A percentile compares a stretch with the other conserved stretches of the same genome.
phyloP scores from a whole-genome alignment of 2,888 invertebrate species.

The Carcina quercana region DNA sequence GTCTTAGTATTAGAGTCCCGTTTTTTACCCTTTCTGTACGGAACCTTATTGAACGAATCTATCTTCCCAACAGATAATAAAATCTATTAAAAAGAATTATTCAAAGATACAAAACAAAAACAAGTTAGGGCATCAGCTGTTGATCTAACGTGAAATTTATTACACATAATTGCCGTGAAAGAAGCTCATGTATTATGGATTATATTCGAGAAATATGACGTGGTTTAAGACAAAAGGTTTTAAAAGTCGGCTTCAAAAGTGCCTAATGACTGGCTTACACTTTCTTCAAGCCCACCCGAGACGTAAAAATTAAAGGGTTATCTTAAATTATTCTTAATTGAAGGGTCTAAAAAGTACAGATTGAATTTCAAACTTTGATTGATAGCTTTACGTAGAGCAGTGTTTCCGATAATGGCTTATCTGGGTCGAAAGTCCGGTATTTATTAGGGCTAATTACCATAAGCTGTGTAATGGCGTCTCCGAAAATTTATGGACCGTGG shows the following conservation, averaged over 20 bases:
- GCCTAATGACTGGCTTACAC: conserved; percentile 64
- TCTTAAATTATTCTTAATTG: conserved; percentile 72
- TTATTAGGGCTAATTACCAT: conserved; percentile 41
- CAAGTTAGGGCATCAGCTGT: conserved; percentile 49
- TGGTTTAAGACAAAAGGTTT: conserved; percentile 61
- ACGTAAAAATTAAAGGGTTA: conserved; percentile 68
- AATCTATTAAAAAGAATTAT: too few relatives aligned
- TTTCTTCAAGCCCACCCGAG: conserved; percentile 63
- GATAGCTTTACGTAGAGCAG: conserved; percentile 48
- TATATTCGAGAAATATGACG: conserved; percentile 53
- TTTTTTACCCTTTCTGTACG: too few relatives aligned
- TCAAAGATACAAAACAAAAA: not conserved
- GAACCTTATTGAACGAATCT: too few relatives aligned
- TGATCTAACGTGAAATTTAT: conserved; percentile 66
- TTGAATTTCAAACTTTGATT: conserved; percentile 67
- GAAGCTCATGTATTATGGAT: conserved; percentile 69
- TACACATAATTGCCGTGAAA: conserved; percentile 65
- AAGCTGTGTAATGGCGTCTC: conserved; percentile 16
- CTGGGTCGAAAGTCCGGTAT: conserved; percentile 32
- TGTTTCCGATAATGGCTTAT: conserved; percentile 38
- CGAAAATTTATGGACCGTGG: too few relatives aligned
- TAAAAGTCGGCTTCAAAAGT: conserved; percentile 47
- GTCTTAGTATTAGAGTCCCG: too few relatives aligned
- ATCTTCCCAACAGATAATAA: too few relatives aligned
- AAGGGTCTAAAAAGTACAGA: conserved; percentile 60